Percentiles rank a stretch among this genome's conserved stretches.
These are phyloP conservation scores for Cheumatopsyche charites DNA, from an alignment of 1,140 invertebrate genomes.

Conservation along the genomic window DNA sequence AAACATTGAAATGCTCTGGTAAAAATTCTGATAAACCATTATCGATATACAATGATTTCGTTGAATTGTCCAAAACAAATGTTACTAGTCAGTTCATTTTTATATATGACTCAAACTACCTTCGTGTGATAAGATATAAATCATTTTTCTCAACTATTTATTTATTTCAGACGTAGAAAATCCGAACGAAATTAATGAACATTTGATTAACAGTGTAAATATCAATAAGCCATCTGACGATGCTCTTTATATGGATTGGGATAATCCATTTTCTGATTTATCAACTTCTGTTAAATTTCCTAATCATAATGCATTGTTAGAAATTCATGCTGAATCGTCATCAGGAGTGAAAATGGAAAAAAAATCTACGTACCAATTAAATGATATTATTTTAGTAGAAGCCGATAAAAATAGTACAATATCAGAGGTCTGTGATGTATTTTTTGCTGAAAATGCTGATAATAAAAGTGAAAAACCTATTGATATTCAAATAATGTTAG, in stretches of 20 bases:
- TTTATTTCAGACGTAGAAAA: not conserved
- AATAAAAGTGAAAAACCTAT: constrained; percentile 29
- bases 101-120: too few species aligned
- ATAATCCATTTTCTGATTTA: constrained; percentile 22
- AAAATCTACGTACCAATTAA: constrained; percentile 25
- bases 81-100: too few species aligned
- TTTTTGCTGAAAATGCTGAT: constrained; percentile 26
- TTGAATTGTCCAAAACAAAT: constrained; percentile 68
- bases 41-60: constrained; percentile 69
- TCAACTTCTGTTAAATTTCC: constrained; percentile 41
- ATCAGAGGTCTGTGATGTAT: constrained; percentile 39
- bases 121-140: too few species aligned
- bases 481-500: constrained; percentile 45
- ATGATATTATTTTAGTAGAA: constrained; percentile 41
- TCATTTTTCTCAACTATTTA: too few species aligned
- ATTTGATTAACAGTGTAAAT: constrained; percentile 16
- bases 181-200: not conserved
- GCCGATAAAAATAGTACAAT: constrained; percentile 38
- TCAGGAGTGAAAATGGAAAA: not conserved
- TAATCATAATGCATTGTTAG: constrained; percentile 42
- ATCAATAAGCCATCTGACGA: constrained; percentile 37
- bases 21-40: not conserved
- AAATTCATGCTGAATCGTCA: constrained; percentile 34
- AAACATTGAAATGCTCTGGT: constrained; percentile 60
- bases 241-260: constrained; percentile 26